Evolutionary conservation across 2,797 vertebrate genomes (phyloP).

Genomic region (Lepilemur ruficaudatus): DNA sequence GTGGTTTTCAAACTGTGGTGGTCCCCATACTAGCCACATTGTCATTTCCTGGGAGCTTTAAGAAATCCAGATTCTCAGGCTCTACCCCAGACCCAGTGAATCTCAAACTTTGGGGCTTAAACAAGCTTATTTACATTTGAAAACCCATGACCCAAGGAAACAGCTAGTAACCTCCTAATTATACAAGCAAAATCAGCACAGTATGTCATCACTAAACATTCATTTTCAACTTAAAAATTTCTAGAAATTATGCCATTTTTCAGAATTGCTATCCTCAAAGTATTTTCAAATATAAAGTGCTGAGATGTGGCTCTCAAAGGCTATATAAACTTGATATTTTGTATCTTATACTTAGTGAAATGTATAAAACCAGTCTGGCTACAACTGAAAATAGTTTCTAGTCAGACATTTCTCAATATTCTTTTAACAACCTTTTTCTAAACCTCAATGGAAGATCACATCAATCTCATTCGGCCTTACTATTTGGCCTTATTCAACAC

Average conservation of each 20-base stretch:
- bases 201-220: constrained; percentile 14
- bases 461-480: not conserved
- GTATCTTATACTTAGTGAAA: not conserved
- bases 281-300: not conserved
- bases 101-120: not conserved
- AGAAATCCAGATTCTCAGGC: not conserved
- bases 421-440: not conserved
- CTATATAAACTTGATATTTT: not conserved
- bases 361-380: not conserved
- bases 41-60: not conserved
- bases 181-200: not conserved
- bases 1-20: not conserved
- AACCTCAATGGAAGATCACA: not conserved
- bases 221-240: not conserved
- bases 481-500: not conserved
- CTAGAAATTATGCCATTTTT: not conserved
- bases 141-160: not conserved
- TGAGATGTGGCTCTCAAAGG: not conserved
- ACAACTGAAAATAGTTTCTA: not conserved
- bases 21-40: not conserved
- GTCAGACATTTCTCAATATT: not conserved
- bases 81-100: not conserved
- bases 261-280: not conserved
- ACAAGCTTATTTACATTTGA: not conserved
- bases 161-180: not conserved